Evolutionary conservation across 2,797 vertebrate species (phyloP), one percentile per base, ranked within the genome.

Genomic region (Characodon lateralis): DNA sequence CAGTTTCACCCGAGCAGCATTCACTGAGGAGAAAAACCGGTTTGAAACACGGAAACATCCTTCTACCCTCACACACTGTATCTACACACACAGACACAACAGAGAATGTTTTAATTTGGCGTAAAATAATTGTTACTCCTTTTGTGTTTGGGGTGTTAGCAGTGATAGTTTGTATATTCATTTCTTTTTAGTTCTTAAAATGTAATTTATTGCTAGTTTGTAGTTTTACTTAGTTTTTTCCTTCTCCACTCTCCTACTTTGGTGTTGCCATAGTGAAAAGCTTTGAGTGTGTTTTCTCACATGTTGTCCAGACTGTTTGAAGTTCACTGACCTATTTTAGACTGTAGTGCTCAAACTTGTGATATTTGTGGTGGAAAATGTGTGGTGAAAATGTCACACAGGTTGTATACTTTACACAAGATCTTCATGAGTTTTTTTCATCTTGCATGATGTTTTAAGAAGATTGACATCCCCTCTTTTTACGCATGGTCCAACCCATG

Each of bases 21-120:
- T 18, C 3, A 12, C 46, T 28, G 18, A 1, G 39, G 73, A 76
- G 83, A 83, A 84, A 83, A 92, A 90, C 87, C 77, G 41, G 92
- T 91, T 89, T 84, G 43, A 82, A 74, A 80, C 39, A 85, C 73
- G 58, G 35, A 72, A 73, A 70, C 35, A 24, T 16, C 24, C 18
- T 18, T 2, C 35, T 18, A 31, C 10, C 0, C 46, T 5, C 48
- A 50, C 13, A 50, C 48, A 50, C 48, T 35, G 35, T 35, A 39
- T 10, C 1, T 9, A 72, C 39, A 31, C 61, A 51, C 55, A n/a
- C 56, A 65, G 55, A 48, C 48, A 59, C 63, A 43, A 55, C 26
- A 35, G 39, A 5, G 72, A 68, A 76, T 65, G 8, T 78, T 83
- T 72, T 69, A 48, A 72, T 78, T 31, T 55, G 39, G 48, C 53